Percentiles rank a stretch among this genome's conserved stretches.
These are phyloP conservation scores for Ectemnius continuus DNA, from an alignment of 2,888 invertebrate genomes.

Conservation along the genomic window DNA sequence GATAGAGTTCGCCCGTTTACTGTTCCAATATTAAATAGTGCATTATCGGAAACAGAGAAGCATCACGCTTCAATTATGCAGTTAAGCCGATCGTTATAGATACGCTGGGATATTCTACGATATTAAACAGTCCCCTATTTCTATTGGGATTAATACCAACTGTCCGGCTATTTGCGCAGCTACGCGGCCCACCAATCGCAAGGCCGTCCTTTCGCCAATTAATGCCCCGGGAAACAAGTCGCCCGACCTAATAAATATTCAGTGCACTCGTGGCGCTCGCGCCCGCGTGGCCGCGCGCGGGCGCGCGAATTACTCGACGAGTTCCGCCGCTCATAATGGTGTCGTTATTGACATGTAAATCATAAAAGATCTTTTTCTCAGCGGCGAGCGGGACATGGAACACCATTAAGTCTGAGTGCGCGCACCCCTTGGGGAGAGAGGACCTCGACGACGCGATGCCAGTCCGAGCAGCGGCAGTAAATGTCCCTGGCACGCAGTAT, in stretches of 20 bases:
- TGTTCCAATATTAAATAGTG: no score
- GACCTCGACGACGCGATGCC: conserved; percentile 2
- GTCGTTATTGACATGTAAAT: conserved; percentile 61
- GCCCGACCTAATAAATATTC: conserved; percentile 55
- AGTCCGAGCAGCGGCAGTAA: conserved; percentile 40
- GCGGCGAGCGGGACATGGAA: conserved; percentile 27
- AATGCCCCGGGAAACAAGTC: conserved; percentile 24
- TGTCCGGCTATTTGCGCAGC: no score
- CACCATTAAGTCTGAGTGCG: conserved; percentile 43
- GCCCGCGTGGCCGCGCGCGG: no score
- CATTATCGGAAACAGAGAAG: no score
- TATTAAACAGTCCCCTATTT: no score
- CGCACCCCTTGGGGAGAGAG: conserved; percentile 27
- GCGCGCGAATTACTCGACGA: conserved; percentile 27
- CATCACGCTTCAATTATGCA: no score
- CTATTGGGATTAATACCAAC: no score
- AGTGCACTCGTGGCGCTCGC: conserved; percentile 12
- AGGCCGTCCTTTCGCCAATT: conserved; percentile 21
- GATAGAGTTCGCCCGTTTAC: no score
- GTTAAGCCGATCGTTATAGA: no score
- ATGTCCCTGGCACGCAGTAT: conserved; percentile 44
- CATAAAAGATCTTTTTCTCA: conserved; percentile 51
- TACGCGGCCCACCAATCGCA: neutral
- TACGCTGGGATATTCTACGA: no score
- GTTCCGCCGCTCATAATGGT: conserved; percentile 41